These are phyloP conservation scores for Spilosoma lubricipeda DNA, from an alignment of 2,888 invertebrate species.

Conservation along the genomic window DNA sequence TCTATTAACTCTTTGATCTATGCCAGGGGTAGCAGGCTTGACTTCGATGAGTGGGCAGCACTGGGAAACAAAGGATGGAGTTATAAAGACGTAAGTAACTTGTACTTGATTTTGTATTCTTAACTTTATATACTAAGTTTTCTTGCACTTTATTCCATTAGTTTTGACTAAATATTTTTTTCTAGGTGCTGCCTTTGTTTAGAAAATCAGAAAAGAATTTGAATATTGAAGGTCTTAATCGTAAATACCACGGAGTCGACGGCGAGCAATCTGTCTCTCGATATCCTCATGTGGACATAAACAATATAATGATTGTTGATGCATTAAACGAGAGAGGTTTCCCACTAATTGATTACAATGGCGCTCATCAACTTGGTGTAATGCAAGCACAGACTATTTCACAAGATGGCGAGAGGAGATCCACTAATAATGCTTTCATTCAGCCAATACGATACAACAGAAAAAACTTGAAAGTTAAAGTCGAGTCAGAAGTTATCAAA, in stretches of 20 bases:
- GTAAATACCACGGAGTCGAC: constrained; percentile 85
- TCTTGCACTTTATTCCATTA: too few relatives aligned
- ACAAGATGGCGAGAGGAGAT: constrained; percentile 85
- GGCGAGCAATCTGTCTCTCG: constrained; percentile 87
- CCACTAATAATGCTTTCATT: constrained; percentile 89
- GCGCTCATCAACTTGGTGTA: constrained; percentile 82
- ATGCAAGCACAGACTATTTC: constrained; percentile 86
- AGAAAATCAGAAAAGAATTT: constrained; percentile 88
- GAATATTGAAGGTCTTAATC: constrained; percentile 78
- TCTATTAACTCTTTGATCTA: too few relatives aligned
- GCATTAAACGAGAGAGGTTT: constrained; percentile 87
- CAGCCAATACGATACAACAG: constrained; percentile 85
- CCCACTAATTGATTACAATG: constrained; percentile 85
- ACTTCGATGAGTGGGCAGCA: too few relatives aligned
- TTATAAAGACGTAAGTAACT: too few relatives aligned
- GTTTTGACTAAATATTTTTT: too few relatives aligned
- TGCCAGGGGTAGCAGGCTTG: too few relatives aligned
- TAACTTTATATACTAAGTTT: too few relatives aligned
- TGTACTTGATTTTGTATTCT: too few relatives aligned
- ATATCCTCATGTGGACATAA: constrained; percentile 87
- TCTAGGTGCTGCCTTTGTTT: constrained; percentile 68
- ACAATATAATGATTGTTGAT: constrained; percentile 82
- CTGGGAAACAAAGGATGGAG: too few relatives aligned
- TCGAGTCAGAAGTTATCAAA: constrained; percentile 82
- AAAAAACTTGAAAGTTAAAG: constrained; percentile 81